Conservation (phyloP, 2,888 invertebrate genomes). For the Cyclophora punctaria region DNA sequence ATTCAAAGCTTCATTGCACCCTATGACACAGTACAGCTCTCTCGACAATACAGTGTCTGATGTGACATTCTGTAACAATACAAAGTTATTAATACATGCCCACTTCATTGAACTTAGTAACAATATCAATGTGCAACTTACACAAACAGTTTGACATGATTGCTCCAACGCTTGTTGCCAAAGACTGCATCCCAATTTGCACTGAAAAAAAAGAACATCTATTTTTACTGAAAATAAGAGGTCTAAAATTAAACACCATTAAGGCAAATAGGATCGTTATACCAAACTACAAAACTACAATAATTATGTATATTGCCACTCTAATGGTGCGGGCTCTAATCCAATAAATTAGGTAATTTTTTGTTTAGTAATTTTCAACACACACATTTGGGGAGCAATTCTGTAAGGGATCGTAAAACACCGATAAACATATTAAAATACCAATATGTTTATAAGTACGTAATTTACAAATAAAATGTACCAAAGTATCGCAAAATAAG, state of each 20-base stretch:
- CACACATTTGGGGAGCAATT: no score
- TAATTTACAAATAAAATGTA: no score
- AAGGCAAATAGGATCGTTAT: conserved; percentile 11
- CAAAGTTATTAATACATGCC: background rate
- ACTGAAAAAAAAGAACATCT: conserved; percentile 77
- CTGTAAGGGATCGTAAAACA: no score
- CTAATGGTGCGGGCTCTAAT: conserved; percentile 59
- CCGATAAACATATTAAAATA: no score
- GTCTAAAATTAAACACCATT: background rate
- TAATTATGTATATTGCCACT: conserved; percentile 25
- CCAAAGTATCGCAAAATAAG: conserved; percentile 7
- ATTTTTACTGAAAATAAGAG: background rate
- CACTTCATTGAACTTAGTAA: background rate
- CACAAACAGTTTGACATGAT: conserved; percentile 87
- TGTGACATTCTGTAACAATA: conserved; percentile 79
- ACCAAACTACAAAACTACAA: conserved; percentile 17
- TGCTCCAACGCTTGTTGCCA: conserved; percentile 85
- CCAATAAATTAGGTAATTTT: conserved; percentile 30
- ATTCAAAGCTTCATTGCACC: conserved; percentile 87
- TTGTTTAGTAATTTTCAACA: no score
- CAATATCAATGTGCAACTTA: conserved; percentile 71
- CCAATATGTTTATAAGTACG: no score
- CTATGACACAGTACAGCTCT: conserved; percentile 85
- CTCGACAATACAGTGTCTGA: conserved; percentile 79
- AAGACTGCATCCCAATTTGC: conserved; percentile 84